phyloP scores from a whole-genome alignment of 1,140 invertebrate species.

The Hylyphantes graminicola region DNA sequence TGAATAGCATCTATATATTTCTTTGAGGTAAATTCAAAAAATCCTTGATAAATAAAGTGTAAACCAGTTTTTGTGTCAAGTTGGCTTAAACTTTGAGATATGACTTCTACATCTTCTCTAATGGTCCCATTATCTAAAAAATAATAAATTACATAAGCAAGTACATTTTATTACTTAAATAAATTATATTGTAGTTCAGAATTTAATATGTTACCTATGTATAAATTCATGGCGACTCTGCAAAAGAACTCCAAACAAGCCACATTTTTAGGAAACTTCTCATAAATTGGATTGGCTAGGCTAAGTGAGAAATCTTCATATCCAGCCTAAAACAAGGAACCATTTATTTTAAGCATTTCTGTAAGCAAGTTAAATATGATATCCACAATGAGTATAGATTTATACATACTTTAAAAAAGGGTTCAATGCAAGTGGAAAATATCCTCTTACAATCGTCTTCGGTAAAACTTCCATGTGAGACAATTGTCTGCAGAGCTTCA shows the following conservation, averaged over 20 bases:
- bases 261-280: constrained; percentile 25
- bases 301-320: constrained; percentile 27
- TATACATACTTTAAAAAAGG: constrained; percentile 38
- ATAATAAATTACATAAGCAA: neutral
- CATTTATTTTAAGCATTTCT: too few relatives aligned
- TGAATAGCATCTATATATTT: constrained; percentile 24
- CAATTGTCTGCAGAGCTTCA: constrained; percentile 23
- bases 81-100: constrained; percentile 6
- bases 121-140: neutral
- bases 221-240: constrained; percentile 39
- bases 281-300: constrained; percentile 22
- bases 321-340: constrained; percentile 31
- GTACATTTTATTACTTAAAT: too few relatives aligned
- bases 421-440: constrained; percentile 31
- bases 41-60: constrained; percentile 31
- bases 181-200: neutral
- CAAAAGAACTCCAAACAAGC: constrained; percentile 38
- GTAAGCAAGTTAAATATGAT: neutral
- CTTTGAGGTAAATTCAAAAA: constrained; percentile 19
- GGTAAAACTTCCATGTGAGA: constrained; percentile 37
- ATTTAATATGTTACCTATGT: constrained; percentile 25
- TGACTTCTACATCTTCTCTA: neutral
- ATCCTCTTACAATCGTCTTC: constrained; percentile 47
- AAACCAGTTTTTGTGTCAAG: constrained; percentile 7
- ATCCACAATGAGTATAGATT: neutral